Percentiles rank a stretch among this genome's conserved stretches.
These are phyloP conservation scores for Drosophila willistoni DNA, from an alignment of 1,140 invertebrate species.

Conservation along the genomic window DNA sequence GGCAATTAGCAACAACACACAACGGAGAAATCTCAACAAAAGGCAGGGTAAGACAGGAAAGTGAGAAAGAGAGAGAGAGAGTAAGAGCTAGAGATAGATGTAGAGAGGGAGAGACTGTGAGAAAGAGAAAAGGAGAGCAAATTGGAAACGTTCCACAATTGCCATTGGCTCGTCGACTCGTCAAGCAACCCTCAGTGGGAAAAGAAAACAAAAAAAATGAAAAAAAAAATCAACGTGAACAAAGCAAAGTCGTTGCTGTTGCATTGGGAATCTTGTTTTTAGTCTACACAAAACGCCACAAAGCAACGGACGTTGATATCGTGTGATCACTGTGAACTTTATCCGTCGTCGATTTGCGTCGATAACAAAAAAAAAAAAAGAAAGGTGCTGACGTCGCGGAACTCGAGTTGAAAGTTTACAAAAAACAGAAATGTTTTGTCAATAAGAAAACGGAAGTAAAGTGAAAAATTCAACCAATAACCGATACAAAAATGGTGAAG, in stretches of 20 bases:
- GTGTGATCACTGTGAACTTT: conserved; percentile 31
- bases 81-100: conserved; percentile 14
- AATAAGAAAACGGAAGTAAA: conserved; percentile 23
- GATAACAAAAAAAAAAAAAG: conserved; percentile 25
- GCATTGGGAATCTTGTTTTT: conserved; percentile 66
- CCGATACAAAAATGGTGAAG: conserved; percentile 66
- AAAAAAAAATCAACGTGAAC: conserved; percentile 34
- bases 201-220: conserved; percentile 15
- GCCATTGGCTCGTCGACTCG: conserved; percentile 45
- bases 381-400: conserved; percentile 4
- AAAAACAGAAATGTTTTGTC: conserved; percentile 7
- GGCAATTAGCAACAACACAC: conserved; percentile 16
- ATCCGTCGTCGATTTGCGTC: conserved; percentile 38
- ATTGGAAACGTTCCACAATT: conserved; percentile 51
- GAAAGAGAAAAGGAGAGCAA: background rate
- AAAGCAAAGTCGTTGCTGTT: conserved; percentile 55
- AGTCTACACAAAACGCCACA: conserved; percentile 76
- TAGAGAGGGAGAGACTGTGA: background rate
- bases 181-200: conserved; percentile 2
- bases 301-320: conserved; percentile 70
- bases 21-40: conserved; percentile 20
- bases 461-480: conserved; percentile 3
- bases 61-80: conserved; percentile 18
- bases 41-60: conserved; percentile 10
- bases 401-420: conserved; percentile 5